Percentiles rank a stretch among this genome's conserved stretches.
Evolutionary conservation across 2,113 vertebrate genomes (phyloP).

Genomic region (Neogale vison): DNA sequence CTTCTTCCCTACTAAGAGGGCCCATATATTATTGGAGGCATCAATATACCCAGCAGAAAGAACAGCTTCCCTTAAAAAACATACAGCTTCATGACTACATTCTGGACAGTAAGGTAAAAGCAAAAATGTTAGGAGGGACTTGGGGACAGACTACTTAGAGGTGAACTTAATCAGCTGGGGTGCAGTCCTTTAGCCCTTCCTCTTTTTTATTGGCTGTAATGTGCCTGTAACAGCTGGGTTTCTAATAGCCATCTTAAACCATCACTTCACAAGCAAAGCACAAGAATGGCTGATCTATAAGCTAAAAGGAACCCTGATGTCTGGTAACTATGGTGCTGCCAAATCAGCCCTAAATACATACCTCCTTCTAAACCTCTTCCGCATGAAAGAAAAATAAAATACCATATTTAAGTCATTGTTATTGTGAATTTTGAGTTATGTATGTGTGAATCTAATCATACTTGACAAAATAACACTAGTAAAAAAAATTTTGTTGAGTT

Average conservation of each 20-base stretch:
- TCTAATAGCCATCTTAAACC: not conserved
- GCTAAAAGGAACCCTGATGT: not conserved
- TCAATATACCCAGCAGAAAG: not conserved
- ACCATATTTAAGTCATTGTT: not conserved
- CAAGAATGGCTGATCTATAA: not conserved
- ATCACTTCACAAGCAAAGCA: not conserved
- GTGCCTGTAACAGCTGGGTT: not conserved
- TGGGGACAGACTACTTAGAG: not conserved
- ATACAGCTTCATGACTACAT: not conserved
- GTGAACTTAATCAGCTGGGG: not conserved
- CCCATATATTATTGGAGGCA: not conserved
- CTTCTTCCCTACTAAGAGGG: constrained; percentile 10
- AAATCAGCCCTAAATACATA: not conserved
- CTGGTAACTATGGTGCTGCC: not conserved
- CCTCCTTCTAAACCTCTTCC: not conserved
- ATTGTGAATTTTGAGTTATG: not conserved
- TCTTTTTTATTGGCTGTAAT: constrained; percentile 1
- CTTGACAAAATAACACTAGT: not conserved
- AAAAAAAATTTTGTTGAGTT: constrained; percentile 27
- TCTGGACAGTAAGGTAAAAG: not conserved
- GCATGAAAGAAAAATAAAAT: not conserved
- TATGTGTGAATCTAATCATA: not conserved
- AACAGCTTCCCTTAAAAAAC: not conserved
- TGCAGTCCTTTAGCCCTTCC: not conserved
- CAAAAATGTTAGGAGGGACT: constrained; percentile 4